Evolutionary conservation across 2,888 invertebrate genomes (phyloP).

Genomic region (Agrilus cyanescens): DNA sequence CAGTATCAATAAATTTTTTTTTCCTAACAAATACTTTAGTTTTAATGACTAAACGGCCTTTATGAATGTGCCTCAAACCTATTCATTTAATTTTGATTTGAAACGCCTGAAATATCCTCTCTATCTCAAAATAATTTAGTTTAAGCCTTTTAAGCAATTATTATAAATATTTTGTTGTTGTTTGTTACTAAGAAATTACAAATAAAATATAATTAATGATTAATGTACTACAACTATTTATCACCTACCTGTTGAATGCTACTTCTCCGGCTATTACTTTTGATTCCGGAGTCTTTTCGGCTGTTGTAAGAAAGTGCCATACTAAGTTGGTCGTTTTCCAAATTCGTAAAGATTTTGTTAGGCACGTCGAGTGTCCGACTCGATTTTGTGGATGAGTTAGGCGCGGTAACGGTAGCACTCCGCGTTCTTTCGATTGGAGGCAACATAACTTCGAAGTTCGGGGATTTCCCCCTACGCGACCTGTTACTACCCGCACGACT

Average conservation of each 20-base stretch:
- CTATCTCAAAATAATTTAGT: no score
- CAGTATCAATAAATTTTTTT: no score
- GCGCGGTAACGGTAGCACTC: slow-evolving; percentile 29
- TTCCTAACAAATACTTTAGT: no score
- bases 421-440: slow-evolving; percentile 20
- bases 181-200: no score
- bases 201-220: no score
- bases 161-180: no score
- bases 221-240: neutral
- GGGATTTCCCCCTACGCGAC: slow-evolving; percentile 38
- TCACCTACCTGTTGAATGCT: slow-evolving; percentile 68
- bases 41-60: no score
- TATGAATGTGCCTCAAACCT: no score
- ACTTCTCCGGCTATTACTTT: slow-evolving; percentile 72
- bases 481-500: slow-evolving; percentile 35
- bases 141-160: no score
- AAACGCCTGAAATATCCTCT: no score
- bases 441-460: slow-evolving; percentile 26
- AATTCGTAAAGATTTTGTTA: slow-evolving; percentile 25
- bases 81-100: no score
- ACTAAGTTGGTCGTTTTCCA: slow-evolving; percentile 53
- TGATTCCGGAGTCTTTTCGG: slow-evolving; percentile 78
- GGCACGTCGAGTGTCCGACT: slow-evolving; percentile 37
- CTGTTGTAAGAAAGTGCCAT: slow-evolving; percentile 68
- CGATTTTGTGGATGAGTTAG: slow-evolving; percentile 32